Evolutionary conservation across 35 echinoderm and acorn worm genomes (phyloP).

Genomic region (Lytechinus pictus): DNA sequence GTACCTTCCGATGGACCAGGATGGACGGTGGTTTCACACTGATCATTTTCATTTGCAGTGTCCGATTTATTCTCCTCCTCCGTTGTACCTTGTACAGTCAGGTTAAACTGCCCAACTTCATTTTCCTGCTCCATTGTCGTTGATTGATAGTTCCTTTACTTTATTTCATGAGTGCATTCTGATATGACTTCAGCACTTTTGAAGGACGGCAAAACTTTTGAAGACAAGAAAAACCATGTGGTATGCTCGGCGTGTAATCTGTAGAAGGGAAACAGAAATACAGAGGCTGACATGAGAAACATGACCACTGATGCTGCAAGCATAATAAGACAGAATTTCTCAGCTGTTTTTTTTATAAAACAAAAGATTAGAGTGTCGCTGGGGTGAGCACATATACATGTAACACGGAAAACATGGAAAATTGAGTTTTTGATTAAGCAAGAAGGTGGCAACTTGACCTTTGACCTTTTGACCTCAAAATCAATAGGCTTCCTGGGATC

Average conservation of each 20-base stretch:
- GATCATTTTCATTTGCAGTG: background rate
- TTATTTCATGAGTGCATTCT: background rate
- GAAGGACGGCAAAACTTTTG: background rate
- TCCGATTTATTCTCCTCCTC: background rate
- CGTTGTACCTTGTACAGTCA: background rate
- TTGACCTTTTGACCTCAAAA: too few relatives aligned
- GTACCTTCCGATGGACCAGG: background rate
- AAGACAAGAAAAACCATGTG: background rate
- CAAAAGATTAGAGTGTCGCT: too few relatives aligned
- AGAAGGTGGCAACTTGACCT: too few relatives aligned
- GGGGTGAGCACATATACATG: too few relatives aligned
- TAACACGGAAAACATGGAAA: too few relatives aligned
- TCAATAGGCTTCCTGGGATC: too few relatives aligned
- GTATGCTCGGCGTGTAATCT: too few relatives aligned
- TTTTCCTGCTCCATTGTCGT: background rate
- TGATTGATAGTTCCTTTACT: background rate
- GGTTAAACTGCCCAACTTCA: background rate
- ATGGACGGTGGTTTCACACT: background rate
- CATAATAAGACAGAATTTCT: background rate
- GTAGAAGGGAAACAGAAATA: background rate
- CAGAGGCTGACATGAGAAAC: background rate
- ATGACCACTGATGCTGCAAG: background rate
- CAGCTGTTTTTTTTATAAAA: background rate
- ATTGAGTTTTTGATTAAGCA: too few relatives aligned
- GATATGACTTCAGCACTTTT: background rate